These are phyloP conservation scores for Tragelaphus buxtoni DNA, from an alignment of 2,113 vertebrate species.

Conservation along the genomic window DNA sequence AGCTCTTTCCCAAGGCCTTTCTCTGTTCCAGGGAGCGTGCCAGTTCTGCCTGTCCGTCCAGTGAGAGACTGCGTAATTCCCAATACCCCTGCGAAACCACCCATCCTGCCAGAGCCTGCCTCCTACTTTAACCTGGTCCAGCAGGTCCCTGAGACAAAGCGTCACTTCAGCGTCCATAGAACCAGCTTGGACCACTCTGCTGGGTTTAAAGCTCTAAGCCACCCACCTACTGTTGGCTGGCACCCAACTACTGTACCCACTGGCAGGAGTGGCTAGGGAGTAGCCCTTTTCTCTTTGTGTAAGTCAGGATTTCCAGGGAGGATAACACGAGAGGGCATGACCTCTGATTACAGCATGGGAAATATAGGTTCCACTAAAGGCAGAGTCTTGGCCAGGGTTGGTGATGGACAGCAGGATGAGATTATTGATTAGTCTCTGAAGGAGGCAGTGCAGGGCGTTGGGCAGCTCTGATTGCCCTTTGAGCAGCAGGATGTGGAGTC, in stretches of 20 bases:
- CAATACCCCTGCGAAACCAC: not conserved
- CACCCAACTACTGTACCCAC: not conserved
- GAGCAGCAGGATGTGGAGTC: not conserved
- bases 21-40: not conserved
- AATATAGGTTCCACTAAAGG: not conserved
- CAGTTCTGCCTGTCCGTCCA: not conserved
- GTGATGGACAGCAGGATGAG: not conserved
- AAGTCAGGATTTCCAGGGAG: not conserved
- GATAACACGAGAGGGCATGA: not conserved
- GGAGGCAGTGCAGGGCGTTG: not conserved
- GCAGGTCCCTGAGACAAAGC: not conserved
- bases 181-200: not conserved
- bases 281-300: not conserved
- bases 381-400: not conserved
- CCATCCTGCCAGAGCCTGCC: not conserved
- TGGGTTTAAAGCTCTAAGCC: constrained; percentile 49
- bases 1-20: not conserved
- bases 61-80: not conserved
- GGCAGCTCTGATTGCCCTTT: not conserved
- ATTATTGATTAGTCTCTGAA: not conserved
- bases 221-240: not conserved
- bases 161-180: not conserved
- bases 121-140: not conserved
- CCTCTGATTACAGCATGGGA: not conserved
- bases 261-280: not conserved